These are phyloP conservation scores for Cirrhinus molitorella DNA, from an alignment of 2,797 vertebrate genomes.

Conservation along the genomic window DNA sequence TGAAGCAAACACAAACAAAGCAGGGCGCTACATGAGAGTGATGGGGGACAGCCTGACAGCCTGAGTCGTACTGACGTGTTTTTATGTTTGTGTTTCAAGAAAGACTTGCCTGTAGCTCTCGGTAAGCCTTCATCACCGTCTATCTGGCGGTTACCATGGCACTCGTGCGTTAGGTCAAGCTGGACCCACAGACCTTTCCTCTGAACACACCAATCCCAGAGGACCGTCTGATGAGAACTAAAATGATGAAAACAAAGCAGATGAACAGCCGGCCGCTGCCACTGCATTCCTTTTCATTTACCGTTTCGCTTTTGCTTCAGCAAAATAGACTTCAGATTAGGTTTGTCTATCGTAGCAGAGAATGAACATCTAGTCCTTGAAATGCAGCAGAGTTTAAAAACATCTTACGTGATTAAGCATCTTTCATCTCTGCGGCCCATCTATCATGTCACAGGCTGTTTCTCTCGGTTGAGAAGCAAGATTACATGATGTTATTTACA, in stretches of 20 bases:
- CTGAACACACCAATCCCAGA: constrained; percentile 60
- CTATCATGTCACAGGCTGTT: constrained; percentile 39
- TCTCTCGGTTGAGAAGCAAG: constrained; percentile 24
- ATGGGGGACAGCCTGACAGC: constrained; percentile 3
- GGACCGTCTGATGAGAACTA: constrained; percentile 61
- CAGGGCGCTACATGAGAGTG: neutral
- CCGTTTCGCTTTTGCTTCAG: neutral
- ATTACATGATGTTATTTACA: constrained; percentile 38
- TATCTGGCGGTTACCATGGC: constrained; percentile 60
- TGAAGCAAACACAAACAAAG: constrained; percentile 50
- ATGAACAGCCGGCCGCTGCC: constrained; percentile 53
- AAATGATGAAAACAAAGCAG: constrained; percentile 63
- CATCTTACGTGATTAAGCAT: constrained; percentile 46
- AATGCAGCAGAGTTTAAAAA: constrained; percentile 31
- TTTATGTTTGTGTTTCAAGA: constrained; percentile 58
- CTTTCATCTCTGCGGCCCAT: constrained; percentile 38
- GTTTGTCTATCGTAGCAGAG: constrained; percentile 10
- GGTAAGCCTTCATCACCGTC: constrained; percentile 21
- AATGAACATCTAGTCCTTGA: constrained; percentile 29
- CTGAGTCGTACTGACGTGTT: constrained; percentile 3
- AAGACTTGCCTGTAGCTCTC: constrained; percentile 46
- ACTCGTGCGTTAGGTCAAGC: constrained; percentile 21
- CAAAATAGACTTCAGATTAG: constrained; percentile 24
- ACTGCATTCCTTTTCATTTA: neutral
- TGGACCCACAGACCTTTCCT: constrained; percentile 56